Percentiles rank a stretch among this genome's conserved stretches.
Conservation (phyloP, 1,140 invertebrate species). For the Brachionus koreanus region DNA sequence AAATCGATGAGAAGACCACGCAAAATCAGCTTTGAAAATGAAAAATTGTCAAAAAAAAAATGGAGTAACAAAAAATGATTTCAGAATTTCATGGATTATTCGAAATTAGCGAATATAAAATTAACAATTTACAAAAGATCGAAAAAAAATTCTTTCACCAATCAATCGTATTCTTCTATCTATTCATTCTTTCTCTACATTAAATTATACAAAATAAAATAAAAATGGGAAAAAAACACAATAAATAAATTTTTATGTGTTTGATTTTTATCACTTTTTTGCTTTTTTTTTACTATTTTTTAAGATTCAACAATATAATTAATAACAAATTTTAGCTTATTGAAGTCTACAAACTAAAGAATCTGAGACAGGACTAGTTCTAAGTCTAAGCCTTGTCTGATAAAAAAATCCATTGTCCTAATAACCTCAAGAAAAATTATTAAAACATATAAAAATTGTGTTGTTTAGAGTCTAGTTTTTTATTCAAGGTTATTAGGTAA, state of each 20-base stretch:
- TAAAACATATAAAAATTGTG: background rate
- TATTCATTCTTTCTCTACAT: background rate
- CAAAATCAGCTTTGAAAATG: background rate
- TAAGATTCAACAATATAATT: background rate
- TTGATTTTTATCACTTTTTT: slow-evolving; percentile 21
- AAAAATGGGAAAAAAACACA: background rate
- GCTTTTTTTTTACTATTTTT: background rate
- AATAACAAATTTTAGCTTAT: background rate
- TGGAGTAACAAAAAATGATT: background rate
- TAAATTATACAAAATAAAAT: background rate
- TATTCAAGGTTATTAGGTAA: background rate
- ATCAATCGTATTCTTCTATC: background rate
- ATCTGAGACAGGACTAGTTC: background rate
- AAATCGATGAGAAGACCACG: background rate
- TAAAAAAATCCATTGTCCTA: background rate
- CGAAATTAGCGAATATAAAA: slow-evolving; percentile 3
- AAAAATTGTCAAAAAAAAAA: background rate
- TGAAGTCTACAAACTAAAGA: background rate
- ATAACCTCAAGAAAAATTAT: background rate
- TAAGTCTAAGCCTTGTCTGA: background rate
- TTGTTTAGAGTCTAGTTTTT: background rate
- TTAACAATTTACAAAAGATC: background rate
- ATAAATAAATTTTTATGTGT: background rate
- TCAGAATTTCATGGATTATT: background rate
- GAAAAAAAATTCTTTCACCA: background rate